phyloP scores from a whole-genome alignment of 2,888 invertebrate genomes.

The Parascotia fuliginaria region DNA sequence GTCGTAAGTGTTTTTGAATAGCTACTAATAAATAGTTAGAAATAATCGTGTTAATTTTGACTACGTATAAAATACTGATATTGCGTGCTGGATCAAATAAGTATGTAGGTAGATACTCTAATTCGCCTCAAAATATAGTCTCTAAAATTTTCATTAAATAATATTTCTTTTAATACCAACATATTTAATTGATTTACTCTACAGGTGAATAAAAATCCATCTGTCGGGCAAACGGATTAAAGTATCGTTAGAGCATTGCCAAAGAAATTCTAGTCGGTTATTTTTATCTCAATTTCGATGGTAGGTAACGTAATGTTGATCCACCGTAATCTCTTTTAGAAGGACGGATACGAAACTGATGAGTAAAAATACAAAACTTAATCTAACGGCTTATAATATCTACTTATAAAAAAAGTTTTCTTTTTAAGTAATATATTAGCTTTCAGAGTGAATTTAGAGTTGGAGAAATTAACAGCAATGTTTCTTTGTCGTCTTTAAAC shows the following conservation, averaged over 20 bases:
- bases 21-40: no score
- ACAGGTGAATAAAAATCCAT: constrained; percentile 44
- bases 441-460: background rate
- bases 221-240: constrained; percentile 8
- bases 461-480: background rate
- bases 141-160: no score
- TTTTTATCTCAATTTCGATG: constrained; percentile 10
- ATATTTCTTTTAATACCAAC: constrained; percentile 14
- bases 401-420: no score
- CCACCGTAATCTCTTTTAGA: constrained; percentile 1
- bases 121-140: no score
- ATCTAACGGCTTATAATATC: no score
- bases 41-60: no score
- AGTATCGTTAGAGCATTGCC: constrained; percentile 14
- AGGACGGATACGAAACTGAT: constrained; percentile 6
- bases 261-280: constrained; percentile 21
- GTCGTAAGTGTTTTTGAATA: no score
- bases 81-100: no score
- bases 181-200: constrained; percentile 20
- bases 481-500: background rate
- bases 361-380: constrained; percentile 7
- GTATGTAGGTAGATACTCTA: no score
- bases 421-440: no score
- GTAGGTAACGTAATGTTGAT: constrained; percentile 8
- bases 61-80: no score